phyloP scores from a whole-genome alignment of 2,797 vertebrate species.

The Pyrocephalus nanus region DNA sequence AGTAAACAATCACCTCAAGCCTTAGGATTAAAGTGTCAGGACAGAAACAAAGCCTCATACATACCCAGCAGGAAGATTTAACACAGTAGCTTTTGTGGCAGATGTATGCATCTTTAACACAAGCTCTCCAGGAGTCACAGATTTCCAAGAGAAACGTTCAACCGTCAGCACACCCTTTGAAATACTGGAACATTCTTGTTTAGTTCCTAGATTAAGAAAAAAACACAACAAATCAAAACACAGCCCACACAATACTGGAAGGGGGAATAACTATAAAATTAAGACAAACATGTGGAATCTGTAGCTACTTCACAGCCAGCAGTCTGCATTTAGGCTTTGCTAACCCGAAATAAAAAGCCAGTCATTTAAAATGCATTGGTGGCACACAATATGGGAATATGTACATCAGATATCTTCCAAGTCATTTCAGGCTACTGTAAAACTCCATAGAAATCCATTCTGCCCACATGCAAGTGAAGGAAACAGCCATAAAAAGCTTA shows the following conservation, averaged over 20 bases:
- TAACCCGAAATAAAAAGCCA: not conserved
- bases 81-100: conserved; percentile 78
- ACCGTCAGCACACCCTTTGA: conserved; percentile 73
- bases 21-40: not conserved
- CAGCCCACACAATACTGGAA: not conserved
- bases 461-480: not conserved
- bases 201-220: conserved; percentile 44
- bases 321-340: not conserved
- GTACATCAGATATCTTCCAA: not conserved
- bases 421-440: not conserved
- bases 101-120: conserved; percentile 81
- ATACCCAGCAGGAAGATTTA: conserved; percentile 85
- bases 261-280: not conserved
- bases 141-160: conserved; percentile 81
- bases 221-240: not conserved
- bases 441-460: not conserved
- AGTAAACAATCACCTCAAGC: not conserved
- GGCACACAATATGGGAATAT: not conserved
- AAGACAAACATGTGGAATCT: not conserved
- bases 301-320: not conserved
- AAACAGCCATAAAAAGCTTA: not conserved
- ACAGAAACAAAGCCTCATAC: conserved; percentile 30
- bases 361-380: not conserved
- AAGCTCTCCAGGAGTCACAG: conserved; percentile 67
- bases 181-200: conserved; percentile 33